Percentiles rank a stretch among this genome's conserved stretches.
These are phyloP conservation scores for Arctopsyche grandis DNA, from an alignment of 1,140 invertebrate genomes.

Conservation along the genomic window DNA sequence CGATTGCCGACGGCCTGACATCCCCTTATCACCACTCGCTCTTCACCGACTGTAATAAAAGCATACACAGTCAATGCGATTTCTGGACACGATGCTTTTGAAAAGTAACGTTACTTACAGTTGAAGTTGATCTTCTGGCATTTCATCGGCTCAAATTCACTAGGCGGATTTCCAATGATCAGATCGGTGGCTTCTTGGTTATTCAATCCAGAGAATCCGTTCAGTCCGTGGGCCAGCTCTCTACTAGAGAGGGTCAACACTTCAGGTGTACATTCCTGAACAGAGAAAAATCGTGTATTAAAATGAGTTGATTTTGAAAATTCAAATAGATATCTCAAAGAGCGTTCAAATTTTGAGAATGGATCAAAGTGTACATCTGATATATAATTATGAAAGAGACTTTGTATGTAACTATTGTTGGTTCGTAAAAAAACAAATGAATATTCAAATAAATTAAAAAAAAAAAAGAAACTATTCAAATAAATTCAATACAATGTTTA, in stretches of 20 bases:
- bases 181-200: conserved; percentile 20
- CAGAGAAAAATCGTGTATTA: background rate
- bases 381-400: too few species aligned
- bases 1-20: conserved; percentile 36
- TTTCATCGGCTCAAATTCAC: conserved; percentile 28
- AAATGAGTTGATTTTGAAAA: background rate
- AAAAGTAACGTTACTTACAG: conserved; percentile 28
- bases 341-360: background rate
- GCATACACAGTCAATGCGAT: background rate
- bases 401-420: too few species aligned
- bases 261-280: conserved; percentile 45
- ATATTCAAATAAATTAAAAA: too few species aligned
- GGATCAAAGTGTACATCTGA: background rate
- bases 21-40: conserved; percentile 49
- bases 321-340: too few species aligned
- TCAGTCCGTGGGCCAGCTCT: conserved; percentile 40
- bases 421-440: too few species aligned
- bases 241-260: conserved; percentile 41
- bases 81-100: background rate
- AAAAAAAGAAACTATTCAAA: too few species aligned
- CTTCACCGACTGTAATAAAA: conserved; percentile 47
- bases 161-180: conserved; percentile 10
- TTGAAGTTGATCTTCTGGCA: conserved; percentile 51
- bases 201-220: conserved; percentile 29
- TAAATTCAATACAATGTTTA: too few species aligned